Evolutionary conservation across 2,113 vertebrate species (phyloP), one percentile per base, ranked within the genome.

Genomic region (Poecile atricapillus): DNA sequence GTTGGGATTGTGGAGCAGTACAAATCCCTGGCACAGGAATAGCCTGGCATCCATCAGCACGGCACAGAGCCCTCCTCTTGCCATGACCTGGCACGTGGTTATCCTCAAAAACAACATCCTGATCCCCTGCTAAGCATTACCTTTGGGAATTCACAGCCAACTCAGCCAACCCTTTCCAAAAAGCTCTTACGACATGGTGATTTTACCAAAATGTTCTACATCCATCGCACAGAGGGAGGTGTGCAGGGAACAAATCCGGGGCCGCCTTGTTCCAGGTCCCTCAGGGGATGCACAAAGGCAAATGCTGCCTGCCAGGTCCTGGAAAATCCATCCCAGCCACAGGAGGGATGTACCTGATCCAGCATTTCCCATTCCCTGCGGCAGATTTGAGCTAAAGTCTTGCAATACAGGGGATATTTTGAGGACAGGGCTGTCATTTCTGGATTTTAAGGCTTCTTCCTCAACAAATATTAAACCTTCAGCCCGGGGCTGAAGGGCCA

Each of bases 1-100:
- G 0, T 3, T 2, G 24, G 43, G 33, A 43, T 47, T 53, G 50
- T 0, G 0, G 58, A 69, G 68, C 63, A 3, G 33, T 3, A 16
- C 50, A 46, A 62, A 79, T 21, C 71, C 67, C 50, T 12, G 11
- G 62, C 10, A 6, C 76, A 33, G 62, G 2, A 20, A 31, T 4
- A 58, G 43, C 60, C 47, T 16, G 60, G 37, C 47, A 18, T 27
- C 31, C 60, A 64, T 8, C 14, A 22, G 10, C 50, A 31, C 0
- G 2, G 15, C 67, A 35, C 35, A 7, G 7, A 59, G 12, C 37
- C 37, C 62, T 65, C n/a, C 65, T 24, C 55, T 58, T 39, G 37
- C 21, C 64, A 5, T 0, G 15, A 53, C n/a, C 71, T 41, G 19
- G 35, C 10, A 33, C 44, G 7, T 19, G 49, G 50, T 41, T 82